Conservation (phyloP, 2,113 vertebrate species). For the Mirza zaza region DNA sequence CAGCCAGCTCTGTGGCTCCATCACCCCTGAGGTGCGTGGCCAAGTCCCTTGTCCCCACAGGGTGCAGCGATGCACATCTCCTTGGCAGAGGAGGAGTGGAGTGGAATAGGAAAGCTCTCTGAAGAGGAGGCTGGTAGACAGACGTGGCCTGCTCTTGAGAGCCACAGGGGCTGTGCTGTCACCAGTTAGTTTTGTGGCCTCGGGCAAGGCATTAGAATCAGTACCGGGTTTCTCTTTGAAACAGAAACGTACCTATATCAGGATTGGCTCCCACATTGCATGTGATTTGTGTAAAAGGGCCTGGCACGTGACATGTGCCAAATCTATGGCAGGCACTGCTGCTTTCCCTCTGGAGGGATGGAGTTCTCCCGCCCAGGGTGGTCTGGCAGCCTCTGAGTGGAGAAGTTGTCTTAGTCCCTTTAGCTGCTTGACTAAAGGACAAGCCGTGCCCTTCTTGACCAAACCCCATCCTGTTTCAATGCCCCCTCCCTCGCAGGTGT, state of each 20-base stretch:
- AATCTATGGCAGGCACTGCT: fast-evolving
- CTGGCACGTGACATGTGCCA: fast-evolving
- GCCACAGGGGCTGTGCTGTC: fast-evolving
- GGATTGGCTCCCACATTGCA: fast-evolving
- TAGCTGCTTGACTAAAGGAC: neutral
- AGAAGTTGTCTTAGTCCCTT: neutral
- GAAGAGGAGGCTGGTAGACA: neutral
- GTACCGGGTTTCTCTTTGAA: neutral
- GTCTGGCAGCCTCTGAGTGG: neutral
- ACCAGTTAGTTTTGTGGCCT: neutral
- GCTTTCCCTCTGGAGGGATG: neutral
- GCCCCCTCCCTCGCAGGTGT: constrained; percentile 85
- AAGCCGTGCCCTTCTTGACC: neutral
- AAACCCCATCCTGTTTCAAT: neutral
- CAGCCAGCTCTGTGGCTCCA: constrained; percentile 98
- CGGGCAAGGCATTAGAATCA: neutral
- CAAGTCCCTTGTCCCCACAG: neutral
- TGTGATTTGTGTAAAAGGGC: neutral
- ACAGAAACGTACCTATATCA: fast-evolving
- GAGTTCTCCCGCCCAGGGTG: neutral
- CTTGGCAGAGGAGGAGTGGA: neutral
- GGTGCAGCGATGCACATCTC: neutral
- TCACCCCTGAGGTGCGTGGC: constrained; percentile 91
- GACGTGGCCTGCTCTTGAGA: neutral
- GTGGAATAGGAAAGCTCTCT: neutral